Percentiles rank a stretch among this genome's conserved stretches.
phyloP scores from a whole-genome alignment of 2,888 invertebrate species.

The Leptopterna dolabrata region DNA sequence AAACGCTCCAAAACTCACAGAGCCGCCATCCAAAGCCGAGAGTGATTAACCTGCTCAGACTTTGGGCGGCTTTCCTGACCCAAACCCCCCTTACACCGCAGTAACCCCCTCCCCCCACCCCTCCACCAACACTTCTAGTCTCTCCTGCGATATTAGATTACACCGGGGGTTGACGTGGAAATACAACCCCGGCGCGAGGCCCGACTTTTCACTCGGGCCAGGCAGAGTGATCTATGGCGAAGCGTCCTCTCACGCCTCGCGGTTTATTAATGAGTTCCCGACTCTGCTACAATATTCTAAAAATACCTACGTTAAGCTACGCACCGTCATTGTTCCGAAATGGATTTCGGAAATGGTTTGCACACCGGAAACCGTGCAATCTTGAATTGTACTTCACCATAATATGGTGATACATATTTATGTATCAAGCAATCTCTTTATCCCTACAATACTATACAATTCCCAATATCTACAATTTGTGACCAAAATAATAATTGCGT shows the following conservation, averaged over 20 bases:
- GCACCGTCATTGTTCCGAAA: neutral
- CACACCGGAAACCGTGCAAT: neutral
- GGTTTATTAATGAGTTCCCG: neutral
- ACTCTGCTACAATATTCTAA: neutral
- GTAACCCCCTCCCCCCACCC: neutral
- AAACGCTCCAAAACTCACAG: conserved; percentile 8
- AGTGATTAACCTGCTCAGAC: conserved; percentile 7
- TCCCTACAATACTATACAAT: no score
- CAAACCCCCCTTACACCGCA: neutral
- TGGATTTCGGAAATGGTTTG: neutral
- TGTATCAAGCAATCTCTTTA: no score
- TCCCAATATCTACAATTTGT: no score
- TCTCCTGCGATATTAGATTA: conserved; percentile 8
- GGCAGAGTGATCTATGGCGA: neutral
- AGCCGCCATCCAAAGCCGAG: neutral
- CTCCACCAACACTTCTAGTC: neutral
- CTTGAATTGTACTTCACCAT: neutral
- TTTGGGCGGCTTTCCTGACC: neutral
- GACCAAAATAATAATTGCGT: no score
- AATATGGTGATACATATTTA: no score
- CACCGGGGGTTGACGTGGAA: conserved; percentile 16
- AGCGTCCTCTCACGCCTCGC: neutral
- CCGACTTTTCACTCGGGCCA: neutral
- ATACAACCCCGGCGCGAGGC: conserved; percentile 8
- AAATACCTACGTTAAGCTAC: neutral